Base-by-base conservation (phyloP, 1,140 invertebrate species). In the Atta colombica region DNA sequence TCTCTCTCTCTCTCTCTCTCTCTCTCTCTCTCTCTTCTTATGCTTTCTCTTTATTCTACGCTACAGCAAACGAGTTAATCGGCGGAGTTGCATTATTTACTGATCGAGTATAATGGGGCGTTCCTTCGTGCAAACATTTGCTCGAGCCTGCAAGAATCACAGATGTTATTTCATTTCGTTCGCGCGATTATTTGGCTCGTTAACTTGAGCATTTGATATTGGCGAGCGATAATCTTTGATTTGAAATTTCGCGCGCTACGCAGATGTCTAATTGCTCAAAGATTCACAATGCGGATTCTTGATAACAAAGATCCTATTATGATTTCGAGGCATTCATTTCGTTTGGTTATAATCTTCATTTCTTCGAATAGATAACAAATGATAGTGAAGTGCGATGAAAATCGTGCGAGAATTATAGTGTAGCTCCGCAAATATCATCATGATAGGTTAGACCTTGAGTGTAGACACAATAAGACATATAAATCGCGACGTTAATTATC, bases 61-160 rank as follows among this genome's bases (percentile, higher is more conserved):
- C 69, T 51, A 69, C 72, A 65, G 88, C 72, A 81, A 91, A 92
- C 93, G 93, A 92, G 90, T 91, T 92, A 88, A 87, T 53, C 78
- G 78, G 25, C 75, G 92, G 72, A 90, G 91, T 91, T 93, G 93
- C 87, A 92, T 92, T 94, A 93, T 94, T 94, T 94, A 92, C 90
- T 89, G 80, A 92, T 92, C 87, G 91, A 88, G 89, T 84, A 89
- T 89, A 91, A 89, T 84, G 75, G 88, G 60, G 75, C 87, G 90
- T 85, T 87, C 77, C 63, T 89, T 81, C 84, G 85, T 61, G 80
- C 77, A 91, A 90, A 91, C 87, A 90, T 90, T 91, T 90, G 85
- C 85, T 7, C 65, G 55, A 53, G 77, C 74, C 71, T n/a, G 84
- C 89, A 81, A 69, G 89, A 60, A 88, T 91, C 77, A 75, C 72